These are phyloP conservation scores for Chaetophractus vellerosus DNA, from an alignment of 2,797 vertebrate genomes.

Conservation along the genomic window DNA sequence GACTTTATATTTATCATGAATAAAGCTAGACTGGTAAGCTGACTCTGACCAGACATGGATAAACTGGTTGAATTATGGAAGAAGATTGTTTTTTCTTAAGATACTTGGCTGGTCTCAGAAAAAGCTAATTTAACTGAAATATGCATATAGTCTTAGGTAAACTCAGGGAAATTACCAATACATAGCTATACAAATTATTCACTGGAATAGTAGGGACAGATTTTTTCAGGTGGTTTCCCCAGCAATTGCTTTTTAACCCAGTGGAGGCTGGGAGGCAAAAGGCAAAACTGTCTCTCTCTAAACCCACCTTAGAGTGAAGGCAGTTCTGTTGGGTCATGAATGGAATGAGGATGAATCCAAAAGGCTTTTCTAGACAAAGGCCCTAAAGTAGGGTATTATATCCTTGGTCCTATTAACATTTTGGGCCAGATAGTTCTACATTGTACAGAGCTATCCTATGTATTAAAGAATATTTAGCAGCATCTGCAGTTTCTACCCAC, in stretches of 20 bases:
- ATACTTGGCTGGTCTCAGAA: conserved; percentile 50
- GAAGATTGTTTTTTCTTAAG: not conserved
- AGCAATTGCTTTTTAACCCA: not conserved
- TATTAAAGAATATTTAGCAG: not conserved
- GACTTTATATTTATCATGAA: conserved; percentile 30
- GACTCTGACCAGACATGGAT: conserved; percentile 22
- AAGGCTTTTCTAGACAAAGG: not conserved
- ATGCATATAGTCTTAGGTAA: conserved; percentile 40
- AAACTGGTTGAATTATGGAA: conserved; percentile 13
- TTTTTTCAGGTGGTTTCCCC: conserved; percentile 21
- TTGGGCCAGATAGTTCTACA: not conserved
- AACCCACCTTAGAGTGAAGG: not conserved
- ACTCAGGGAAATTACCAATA: conserved; percentile 50
- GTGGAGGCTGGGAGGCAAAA: not conserved
- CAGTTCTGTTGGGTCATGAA: not conserved
- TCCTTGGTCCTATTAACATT: not conserved
- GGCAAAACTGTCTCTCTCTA: not conserved
- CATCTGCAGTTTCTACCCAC: not conserved
- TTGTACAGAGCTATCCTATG: not conserved
- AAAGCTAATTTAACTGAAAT: conserved; percentile 63
- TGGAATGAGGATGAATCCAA: not conserved
- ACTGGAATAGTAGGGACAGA: not conserved
- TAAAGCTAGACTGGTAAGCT: conserved; percentile 16
- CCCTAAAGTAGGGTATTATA: not conserved
- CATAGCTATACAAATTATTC: conserved; percentile 17